A percentile compares a stretch with the other conserved stretches of the same genome.
phyloP scores from a whole-genome alignment of 2,888 invertebrate species.

The Scelioninae gen. 2 region DNA sequence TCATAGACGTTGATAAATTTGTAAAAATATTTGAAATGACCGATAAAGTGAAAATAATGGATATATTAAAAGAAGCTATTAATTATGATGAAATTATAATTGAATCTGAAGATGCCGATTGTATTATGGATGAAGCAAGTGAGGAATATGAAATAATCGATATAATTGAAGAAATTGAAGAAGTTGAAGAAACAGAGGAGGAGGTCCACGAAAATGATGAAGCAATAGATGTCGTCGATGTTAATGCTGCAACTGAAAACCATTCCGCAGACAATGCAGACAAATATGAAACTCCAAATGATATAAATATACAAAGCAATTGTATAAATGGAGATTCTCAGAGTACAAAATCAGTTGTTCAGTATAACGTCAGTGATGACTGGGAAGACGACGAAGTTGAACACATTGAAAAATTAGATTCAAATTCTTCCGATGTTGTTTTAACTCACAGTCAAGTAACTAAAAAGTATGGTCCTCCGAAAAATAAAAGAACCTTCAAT shows the following conservation, averaged over 20 bases:
- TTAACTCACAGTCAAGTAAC: constrained; percentile 6
- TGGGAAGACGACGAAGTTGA: constrained; percentile 73
- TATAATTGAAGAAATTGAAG: constrained; percentile 71
- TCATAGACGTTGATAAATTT: no score
- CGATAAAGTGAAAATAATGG: constrained; percentile 63
- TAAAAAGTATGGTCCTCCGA: constrained; percentile 27
- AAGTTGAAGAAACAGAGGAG: constrained; percentile 59
- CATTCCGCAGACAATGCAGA: constrained; percentile 14
- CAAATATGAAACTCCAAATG: constrained; percentile 13
- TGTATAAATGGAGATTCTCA: constrained; percentile 33
- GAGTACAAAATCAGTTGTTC: constrained; percentile 60
- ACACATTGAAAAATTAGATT: constrained; percentile 29
- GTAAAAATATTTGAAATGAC: no score
- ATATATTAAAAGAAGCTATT: constrained; percentile 65
- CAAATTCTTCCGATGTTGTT: constrained; percentile 23
- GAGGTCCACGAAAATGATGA: constrained; percentile 30
- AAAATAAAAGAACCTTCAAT: constrained; percentile 32
- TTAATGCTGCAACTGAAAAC: not conserved
- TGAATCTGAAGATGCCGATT: constrained; percentile 66
- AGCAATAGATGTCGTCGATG: constrained; percentile 25
- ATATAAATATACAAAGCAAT: not conserved
- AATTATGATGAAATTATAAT: constrained; percentile 69
- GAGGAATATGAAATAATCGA: constrained; percentile 71
- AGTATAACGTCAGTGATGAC: constrained; percentile 72
- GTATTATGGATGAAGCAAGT: constrained; percentile 64